Evolutionary conservation across 2,113 vertebrate species (phyloP).

Genomic region (Heliornis fulica): DNA sequence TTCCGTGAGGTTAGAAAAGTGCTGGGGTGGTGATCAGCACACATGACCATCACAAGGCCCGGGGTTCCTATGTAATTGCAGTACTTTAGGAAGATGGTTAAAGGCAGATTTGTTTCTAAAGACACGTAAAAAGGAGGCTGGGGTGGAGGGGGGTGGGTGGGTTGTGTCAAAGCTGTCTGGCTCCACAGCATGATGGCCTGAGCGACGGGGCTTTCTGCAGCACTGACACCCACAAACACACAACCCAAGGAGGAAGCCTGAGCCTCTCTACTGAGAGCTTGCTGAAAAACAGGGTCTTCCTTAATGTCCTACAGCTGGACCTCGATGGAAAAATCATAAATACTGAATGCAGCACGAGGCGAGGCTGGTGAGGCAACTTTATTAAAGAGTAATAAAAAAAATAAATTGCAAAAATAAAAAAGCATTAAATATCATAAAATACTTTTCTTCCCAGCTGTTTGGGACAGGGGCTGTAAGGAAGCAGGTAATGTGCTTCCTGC

Average conservation of each 20-base stretch:
- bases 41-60: background rate
- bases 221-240: too few relatives aligned
- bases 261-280: background rate
- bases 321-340: background rate
- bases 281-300: background rate
- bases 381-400: background rate
- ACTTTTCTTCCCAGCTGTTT: background rate
- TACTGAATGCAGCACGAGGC: background rate
- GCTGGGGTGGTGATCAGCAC: accelerated
- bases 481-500: background rate
- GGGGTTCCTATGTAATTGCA: background rate
- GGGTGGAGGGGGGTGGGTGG: background rate
- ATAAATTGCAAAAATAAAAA: background rate
- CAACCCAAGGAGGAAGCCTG: background rate
- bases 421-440: background rate
- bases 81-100: background rate
- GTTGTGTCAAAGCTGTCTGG: background rate
- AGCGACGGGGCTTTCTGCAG: background rate
- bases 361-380: background rate
- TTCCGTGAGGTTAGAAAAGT: background rate
- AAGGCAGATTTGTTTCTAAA: background rate
- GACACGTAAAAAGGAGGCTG: background rate
- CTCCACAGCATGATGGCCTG: accelerated
- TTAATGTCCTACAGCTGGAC: background rate
- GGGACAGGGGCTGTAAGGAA: background rate